Evolutionary conservation across 1,140 invertebrate species (phyloP).

Genomic region (Lepidotrigona ventralis): DNA sequence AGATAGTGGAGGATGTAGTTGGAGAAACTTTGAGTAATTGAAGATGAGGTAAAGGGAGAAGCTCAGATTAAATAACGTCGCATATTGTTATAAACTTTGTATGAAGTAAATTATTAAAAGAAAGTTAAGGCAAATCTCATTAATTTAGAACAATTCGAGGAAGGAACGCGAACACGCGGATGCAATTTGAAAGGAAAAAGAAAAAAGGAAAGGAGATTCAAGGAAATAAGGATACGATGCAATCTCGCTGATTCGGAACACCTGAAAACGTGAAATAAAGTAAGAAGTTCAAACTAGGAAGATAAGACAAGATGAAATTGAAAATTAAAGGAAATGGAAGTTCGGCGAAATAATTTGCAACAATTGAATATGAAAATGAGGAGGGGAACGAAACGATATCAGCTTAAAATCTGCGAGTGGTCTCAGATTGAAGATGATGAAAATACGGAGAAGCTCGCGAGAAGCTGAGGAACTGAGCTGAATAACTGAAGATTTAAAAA

Average conservation of each 20-base stretch:
- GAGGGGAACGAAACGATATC: background rate
- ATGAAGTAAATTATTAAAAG: background rate
- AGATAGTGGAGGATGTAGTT: background rate
- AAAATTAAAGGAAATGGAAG: background rate
- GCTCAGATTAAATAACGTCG: background rate
- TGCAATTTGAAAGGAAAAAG: too few relatives aligned
- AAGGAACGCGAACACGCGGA: background rate
- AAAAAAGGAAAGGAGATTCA: background rate
- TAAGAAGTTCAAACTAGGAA: background rate
- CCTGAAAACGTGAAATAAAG: background rate
- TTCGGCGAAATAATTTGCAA: background rate
- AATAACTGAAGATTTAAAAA: background rate
- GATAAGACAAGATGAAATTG: too few relatives aligned
- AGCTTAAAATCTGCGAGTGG: background rate
- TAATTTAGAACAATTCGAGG: background rate
- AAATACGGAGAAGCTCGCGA: background rate
- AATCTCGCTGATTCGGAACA: background rate
- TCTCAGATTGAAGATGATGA: background rate
- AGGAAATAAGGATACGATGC: background rate
- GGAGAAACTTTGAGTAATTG: background rate
- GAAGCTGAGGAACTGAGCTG: too few relatives aligned
- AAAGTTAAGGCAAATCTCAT: background rate
- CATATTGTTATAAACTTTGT: background rate
- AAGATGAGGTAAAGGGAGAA: too few relatives aligned
- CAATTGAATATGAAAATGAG: too few relatives aligned